Base-by-base conservation (phyloP, 1,140 invertebrate species). In the Brachionus angularis region DNA sequence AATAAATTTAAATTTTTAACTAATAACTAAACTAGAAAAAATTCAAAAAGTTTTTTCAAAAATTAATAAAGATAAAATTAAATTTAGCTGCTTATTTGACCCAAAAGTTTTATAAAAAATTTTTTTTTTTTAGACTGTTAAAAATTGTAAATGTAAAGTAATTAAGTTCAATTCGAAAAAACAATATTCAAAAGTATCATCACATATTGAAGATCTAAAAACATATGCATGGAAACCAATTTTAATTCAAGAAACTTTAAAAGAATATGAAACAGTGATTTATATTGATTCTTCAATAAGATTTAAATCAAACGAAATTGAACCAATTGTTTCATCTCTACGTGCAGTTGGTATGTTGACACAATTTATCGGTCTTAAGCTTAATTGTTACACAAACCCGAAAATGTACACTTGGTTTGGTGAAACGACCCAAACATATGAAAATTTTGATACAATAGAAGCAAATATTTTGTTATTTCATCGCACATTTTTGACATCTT, bases 221-320 rank as follows among this genome's bases (percentile, higher is more conserved):
- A 53, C 34, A 7, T 70, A 50, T 70, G 64, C 64, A 50, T 70
- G 64, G 64, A 70, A 70, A 44, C 64, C 64, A 4, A 16, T 70
- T n/a, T 2, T 70, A 7, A 50, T 70, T 34, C 64, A 70, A 50
- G 64, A 44, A 70, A 27, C 42, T 25, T 33, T 67, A 7, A 67
- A 31, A 50, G 46, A 67, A 46, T 50, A 46, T 50, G 46, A 46
- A 46, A 46, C 14, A 29, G 34, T 67, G 31, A 46, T 67, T 25
- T 67, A 67, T 34, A 25, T 67, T 21, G 62, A 67, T 23, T 67
- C 62, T 3, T 67, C 62, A 25, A 67, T 67, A 10, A 36, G 62
- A 3, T 67, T 67, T 27, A 29, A 67, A 50, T 67, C 62, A 16
- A 25, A n/a, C 8, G 12, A 67, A 67, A 67, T 67, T 2, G 16